Evolutionary conservation across 2,113 vertebrate genomes (phyloP).

Genomic region (Tor tambroides): DNA sequence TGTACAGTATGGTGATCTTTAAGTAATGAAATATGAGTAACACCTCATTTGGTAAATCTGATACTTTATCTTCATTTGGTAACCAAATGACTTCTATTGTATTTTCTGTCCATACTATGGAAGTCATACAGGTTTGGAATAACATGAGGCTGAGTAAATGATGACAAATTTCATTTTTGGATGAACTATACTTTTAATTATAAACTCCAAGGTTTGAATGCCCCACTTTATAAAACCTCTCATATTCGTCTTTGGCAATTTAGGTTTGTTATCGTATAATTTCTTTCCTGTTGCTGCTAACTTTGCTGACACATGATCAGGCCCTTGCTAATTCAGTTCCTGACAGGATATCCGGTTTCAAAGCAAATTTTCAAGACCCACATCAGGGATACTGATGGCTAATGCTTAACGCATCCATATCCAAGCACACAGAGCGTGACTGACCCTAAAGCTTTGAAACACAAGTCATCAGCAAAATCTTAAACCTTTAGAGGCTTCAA

Average conservation of each 20-base stretch:
- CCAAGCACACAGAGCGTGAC: neutral
- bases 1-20: too few relatives aligned
- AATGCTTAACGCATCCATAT: neutral
- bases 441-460: neutral
- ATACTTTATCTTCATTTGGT: neutral
- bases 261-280: neutral
- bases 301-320: neutral
- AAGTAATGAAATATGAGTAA: too few relatives aligned
- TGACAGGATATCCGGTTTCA: neutral
- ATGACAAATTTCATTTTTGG: neutral
- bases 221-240: neutral
- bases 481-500: neutral
- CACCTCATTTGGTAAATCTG: too few relatives aligned
- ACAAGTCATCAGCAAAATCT: neutral
- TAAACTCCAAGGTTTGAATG: neutral
- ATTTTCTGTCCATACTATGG: neutral
- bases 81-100: too few relatives aligned
- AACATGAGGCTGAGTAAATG: neutral
- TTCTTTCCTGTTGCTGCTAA: neutral
- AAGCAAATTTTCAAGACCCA: neutral
- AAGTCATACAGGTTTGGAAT: neutral
- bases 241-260: neutral
- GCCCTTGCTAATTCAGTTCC: neutral
- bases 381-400: neutral
- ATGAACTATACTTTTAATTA: too few relatives aligned